Evolutionary conservation across 1,140 invertebrate genomes (phyloP), one percentile per base, ranked within the genome.

Genomic region (Formica selysi): DNA sequence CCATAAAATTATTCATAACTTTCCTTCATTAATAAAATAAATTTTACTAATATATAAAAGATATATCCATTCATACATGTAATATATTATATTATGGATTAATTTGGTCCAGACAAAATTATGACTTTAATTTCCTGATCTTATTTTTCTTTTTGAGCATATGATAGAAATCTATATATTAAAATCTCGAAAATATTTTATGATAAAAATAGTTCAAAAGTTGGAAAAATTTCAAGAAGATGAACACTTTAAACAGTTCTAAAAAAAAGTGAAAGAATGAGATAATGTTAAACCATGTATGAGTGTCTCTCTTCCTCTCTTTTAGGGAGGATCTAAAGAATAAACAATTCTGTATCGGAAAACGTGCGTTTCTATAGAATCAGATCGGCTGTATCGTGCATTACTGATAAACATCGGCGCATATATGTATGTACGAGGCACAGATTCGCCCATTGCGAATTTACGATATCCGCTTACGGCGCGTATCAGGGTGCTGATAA

Each of bases 391-490:
- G 29, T 59, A n/a, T 61, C 41, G 26, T 48, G 41, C 32, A 38
- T 48, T 26, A 51, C 44, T n/a, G 87, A 87, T 89, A 89, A 89
- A 84, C 81, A 81, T 68, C 48, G 32, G 74, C n/a, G 83, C 73
- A 67, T 73, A 84, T 84, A 79, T 81, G 85, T 80, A 85, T 70
- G 87, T 81, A 29, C 0, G 26, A 29, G 87, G 83, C 68, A 80
- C 68, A 88, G 91, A 92, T 92, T 92, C 91, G 87, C 86, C 88
- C 85, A 85, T 51, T 83, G 87, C 87, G 86, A 92, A 92, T 92
- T 92, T 92, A 92, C 90, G 91, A 88, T 89, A 88, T 78, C 78
- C 88, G 91, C 87, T 89, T 86, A 87, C 87, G 84, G 64, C 64
- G 70, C 57, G 51, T 51, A 62, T 67, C 62, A 41, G 29, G n/a